Evolutionary conservation across 1,140 invertebrate species (phyloP), one percentile per base, ranked within the genome.

Genomic region (Rhopalosiphum padi): DNA sequence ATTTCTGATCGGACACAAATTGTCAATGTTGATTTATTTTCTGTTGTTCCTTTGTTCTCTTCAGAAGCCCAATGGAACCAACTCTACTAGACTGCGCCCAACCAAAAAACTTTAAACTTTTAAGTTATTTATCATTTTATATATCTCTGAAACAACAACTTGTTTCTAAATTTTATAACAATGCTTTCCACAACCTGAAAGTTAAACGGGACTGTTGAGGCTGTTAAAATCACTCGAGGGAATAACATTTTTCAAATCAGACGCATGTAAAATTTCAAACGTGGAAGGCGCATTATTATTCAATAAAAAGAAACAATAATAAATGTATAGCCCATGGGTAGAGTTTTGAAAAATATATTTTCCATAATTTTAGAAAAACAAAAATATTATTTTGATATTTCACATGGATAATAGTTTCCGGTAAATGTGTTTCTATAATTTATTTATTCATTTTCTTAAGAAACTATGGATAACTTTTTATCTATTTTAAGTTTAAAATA

Each of bases 181-280:
- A 86, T 86, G 46, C 85, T 86, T 86, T 46, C 41, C 85, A n/a
- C 41, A 30, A 86, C 85, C 23, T 86, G 85, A 86, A 86, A 86
- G 41, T 43, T 46, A 46, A 86, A 86, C 37, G 83, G 41, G 23
- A 86, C 41, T 30, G 11, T 25, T 15, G 85, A 15, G 37, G 11
- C 25, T 86, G 85, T 86, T 86, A 86, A 46, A 86, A 43, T 86
- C 85, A 86, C 85, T 30, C 43, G 18, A 18, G 85, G 41, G 85
- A 86, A 46, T 86, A 86, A 46, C 85, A 86, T 77, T 86, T 86
- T 86, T 23, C 22, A 41, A 46, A 86, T 46, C 85, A 30, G 43
- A 43, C 11, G 8, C 25, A 41, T 35, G 8, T 0, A 46, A 86
- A 86, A 86, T 86, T 43, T 23, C 3, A 86, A 43, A 46, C 4